phyloP scores from a whole-genome alignment of 2,888 invertebrate species.

The Drosophila prostipennis region DNA sequence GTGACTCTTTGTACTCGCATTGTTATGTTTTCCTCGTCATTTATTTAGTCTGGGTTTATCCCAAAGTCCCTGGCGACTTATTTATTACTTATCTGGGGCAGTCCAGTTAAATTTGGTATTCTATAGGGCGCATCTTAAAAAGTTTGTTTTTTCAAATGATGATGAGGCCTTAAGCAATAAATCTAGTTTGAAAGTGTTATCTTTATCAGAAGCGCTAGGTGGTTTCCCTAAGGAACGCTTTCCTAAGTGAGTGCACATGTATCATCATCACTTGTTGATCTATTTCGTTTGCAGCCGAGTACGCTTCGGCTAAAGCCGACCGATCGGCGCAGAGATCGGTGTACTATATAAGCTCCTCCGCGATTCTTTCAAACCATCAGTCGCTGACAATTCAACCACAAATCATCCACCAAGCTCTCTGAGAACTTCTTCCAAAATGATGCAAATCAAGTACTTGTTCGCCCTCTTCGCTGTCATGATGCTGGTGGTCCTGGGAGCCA shows the following conservation, averaged over 20 bases:
- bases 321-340: not conserved
- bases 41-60: not conserved
- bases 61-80: not conserved
- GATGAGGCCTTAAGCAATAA: not conserved
- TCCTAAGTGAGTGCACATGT: not conserved
- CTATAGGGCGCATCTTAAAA: not conserved
- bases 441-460: conserved; percentile 13
- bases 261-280: not conserved
- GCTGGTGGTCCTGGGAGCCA: conserved; percentile 16
- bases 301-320: not conserved
- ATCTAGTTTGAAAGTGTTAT: not conserved
- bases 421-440: conserved; percentile 2
- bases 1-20: not conserved
- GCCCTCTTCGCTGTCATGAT: conserved; percentile 17
- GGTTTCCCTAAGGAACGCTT: not conserved
- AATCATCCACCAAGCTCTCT: not conserved
- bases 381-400: conserved; percentile 1
- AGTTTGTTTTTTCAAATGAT: not conserved
- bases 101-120: not conserved
- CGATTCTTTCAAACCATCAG: not conserved
- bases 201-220: not conserved
- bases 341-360: conserved; percentile 14
- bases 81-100: not conserved
- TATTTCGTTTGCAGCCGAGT: not conserved
- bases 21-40: not conserved